Conservation (phyloP, 2,797 vertebrate genomes). For the Malurus leucopterus region DNA sequence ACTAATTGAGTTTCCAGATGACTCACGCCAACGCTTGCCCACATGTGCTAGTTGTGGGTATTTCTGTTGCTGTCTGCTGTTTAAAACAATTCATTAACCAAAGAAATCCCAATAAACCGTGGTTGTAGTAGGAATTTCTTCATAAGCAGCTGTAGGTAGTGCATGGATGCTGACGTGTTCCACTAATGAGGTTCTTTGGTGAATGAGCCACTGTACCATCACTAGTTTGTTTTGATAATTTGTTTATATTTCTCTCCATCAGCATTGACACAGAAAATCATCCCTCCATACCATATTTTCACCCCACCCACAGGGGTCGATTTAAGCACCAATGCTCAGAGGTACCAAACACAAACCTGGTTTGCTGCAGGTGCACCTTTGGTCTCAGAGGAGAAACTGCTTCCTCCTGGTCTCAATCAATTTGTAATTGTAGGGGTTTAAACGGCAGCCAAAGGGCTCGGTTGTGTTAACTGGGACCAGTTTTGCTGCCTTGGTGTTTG, state of each 20-base stretch:
- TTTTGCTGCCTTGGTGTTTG: constrained; percentile 2
- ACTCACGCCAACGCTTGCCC: constrained; percentile 87
- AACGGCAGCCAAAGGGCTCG: neutral
- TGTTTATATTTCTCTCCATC: constrained; percentile 75
- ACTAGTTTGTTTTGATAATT: constrained; percentile 69
- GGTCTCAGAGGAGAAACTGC: neutral
- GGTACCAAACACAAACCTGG: neutral
- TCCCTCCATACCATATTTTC: constrained; percentile 75
- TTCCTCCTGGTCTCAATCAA: neutral
- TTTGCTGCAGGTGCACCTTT: neutral
- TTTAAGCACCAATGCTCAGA: constrained; percentile 81
- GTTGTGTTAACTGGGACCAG: neutral
- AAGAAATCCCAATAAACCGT: constrained; percentile 76
- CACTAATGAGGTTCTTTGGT: constrained; percentile 87
- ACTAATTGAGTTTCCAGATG: constrained; percentile 78
- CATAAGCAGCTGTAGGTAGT: constrained; percentile 77
- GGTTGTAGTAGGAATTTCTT: constrained; percentile 63
- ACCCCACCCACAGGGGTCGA: constrained; percentile 92
- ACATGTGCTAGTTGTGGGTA: constrained; percentile 86
- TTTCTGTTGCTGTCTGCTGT: constrained; percentile 85
- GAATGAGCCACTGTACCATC: constrained; percentile 85
- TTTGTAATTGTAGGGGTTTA: neutral
- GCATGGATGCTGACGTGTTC: constrained; percentile 88
- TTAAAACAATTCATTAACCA: constrained; percentile 91
- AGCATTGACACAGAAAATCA: constrained; percentile 71